A percentile compares a stretch with the other conserved stretches of the same genome.
Conservation (phyloP, 2,113 vertebrate genomes). For the Anolis carolinensis region DNA sequence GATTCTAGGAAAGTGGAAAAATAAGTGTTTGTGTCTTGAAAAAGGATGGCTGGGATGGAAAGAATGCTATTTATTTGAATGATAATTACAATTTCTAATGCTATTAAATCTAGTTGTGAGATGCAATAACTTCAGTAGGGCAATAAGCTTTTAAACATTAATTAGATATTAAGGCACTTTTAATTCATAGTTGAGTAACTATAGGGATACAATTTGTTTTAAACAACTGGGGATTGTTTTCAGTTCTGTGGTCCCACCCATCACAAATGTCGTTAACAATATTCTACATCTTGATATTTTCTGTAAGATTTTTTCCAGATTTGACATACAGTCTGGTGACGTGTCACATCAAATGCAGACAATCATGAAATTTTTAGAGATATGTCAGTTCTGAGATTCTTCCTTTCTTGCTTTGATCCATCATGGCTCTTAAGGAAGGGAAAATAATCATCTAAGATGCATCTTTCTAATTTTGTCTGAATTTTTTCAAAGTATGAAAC, state of each 20-base stretch:
- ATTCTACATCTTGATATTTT: slow-evolving; percentile 24
- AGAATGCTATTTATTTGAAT: not conserved
- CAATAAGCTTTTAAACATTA: slow-evolving; percentile 61
- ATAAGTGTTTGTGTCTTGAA: slow-evolving; percentile 58
- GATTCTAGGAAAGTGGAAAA: slow-evolving; percentile 65
- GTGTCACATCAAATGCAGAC: slow-evolving; percentile 56
- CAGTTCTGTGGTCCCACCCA: slow-evolving; percentile 33
- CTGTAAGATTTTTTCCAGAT: slow-evolving; percentile 46
- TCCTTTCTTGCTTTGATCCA: slow-evolving; percentile 58
- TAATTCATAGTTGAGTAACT: slow-evolving; percentile 26
- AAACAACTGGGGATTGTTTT: slow-evolving; percentile 40
- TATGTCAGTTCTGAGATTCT: slow-evolving; percentile 51
- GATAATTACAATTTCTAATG: not conserved
- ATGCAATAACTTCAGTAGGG: slow-evolving; percentile 59
- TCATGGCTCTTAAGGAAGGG: slow-evolving; percentile 29
- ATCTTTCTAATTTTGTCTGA: slow-evolving; percentile 42
- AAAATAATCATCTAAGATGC: slow-evolving; percentile 63
- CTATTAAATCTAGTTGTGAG: slow-evolving; percentile 12
- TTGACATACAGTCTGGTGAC: slow-evolving; percentile 48
- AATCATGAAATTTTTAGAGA: slow-evolving; percentile 55
- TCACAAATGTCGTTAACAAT: slow-evolving; percentile 34
- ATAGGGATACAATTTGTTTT: slow-evolving; percentile 3
- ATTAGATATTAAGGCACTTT: slow-evolving; percentile 51
- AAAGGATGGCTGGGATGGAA: not conserved
- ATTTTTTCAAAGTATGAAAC: slow-evolving; percentile 49